Evolutionary conservation across 2,888 invertebrate species (phyloP), one percentile per base, ranked within the genome.

Genomic region (Poecilus cupreus): DNA sequence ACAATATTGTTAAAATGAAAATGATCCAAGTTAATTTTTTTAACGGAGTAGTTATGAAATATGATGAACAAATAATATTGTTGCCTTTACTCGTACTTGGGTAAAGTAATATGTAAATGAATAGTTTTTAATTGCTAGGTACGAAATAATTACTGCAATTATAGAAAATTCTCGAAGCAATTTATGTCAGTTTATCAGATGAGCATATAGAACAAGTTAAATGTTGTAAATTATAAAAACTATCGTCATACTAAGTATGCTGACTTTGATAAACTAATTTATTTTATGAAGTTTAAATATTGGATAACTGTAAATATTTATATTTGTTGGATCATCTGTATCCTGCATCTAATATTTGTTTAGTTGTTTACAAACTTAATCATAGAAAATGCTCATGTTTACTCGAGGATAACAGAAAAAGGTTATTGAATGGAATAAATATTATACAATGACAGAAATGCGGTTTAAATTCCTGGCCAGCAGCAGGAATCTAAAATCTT

Each of bases 401-500:
- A 43, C 43, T 43, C n/a, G 3, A 13, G 43, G 3, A 43, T 0
- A 43, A 43, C 43, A 43, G n/a, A n/a, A 43, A 43, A 8, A 43
- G 3, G 3, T 4, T 11, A 43, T 4, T 43, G 43, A 43, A 43
- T 43, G 3, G n/a, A 43, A 13, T 43, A 43, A 43, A 11, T 43
- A 43, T 43, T 43, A 3, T 32, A 32, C n/a, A 43, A 43, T 43
- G 43, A 43, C 43, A 43, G 13, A 43, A 43, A n/a, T n/a, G n/a
- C n/a, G n/a, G 26, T 26, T 8, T n/a, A 18, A 37, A 68, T 68
- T 68, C 68, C 18, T 54, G 22, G 16, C 54, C 16, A 39, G 39
- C 3, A 37, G 13, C 68, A 54, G 68, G 39, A 68, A 68, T 39
- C 18, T 20, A 5, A 20, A 60, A 72, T 72, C 72, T 72, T 72